Base-by-base conservation (phyloP, 2,113 vertebrate genomes). In the Isurus oxyrinchus region DNA sequence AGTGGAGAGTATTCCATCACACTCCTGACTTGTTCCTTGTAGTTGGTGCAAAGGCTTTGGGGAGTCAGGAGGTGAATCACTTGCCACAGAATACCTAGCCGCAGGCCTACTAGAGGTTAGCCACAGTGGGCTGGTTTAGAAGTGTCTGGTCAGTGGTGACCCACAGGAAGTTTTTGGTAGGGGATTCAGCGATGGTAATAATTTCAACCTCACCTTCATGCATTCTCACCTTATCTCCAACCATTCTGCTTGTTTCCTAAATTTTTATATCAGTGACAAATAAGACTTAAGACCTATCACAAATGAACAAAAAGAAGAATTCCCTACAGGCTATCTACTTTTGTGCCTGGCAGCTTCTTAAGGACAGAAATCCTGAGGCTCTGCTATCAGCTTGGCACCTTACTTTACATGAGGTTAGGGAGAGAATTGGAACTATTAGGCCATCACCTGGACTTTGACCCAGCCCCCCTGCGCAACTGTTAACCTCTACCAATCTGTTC, bases 361-460 rank as follows among this genome's bases (percentile, higher is more conserved):
- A 63, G 59, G 59, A 40, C 90, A 94, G 8, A 27, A 44, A n/a
- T 63, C 0, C 3, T 21, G 35, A 93, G 57, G 14, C 57, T n/a
- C 5, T 66, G 16, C 16, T 63, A 19, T 16, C 59, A 63, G 88
- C 55, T 59, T 59, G 88, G 55, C 3, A 6, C 14, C 4, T 59
- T 31, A 31, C 53, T 57, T 31, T 91, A 59, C 27, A 57, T 55
- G 25, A 59, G 53, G 31, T 16, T n/a, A 59, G 31, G 14, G 16
- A 61, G 7, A 7, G 59, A 66, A 66, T 66, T 63, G 90, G 90
- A 57, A n/a, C 16, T 21, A 66, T 19, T 8, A 6, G 14, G 2
- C 61, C 90, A 66, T 40, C n/a, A 63, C 59, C 90, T 94, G n/a
- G 23, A 94, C 90, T 40, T 94, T 94, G 90, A 94, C 90, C 7